phyloP scores from a whole-genome alignment of 1,140 invertebrate genomes.

The Drosophila sucinea region DNA sequence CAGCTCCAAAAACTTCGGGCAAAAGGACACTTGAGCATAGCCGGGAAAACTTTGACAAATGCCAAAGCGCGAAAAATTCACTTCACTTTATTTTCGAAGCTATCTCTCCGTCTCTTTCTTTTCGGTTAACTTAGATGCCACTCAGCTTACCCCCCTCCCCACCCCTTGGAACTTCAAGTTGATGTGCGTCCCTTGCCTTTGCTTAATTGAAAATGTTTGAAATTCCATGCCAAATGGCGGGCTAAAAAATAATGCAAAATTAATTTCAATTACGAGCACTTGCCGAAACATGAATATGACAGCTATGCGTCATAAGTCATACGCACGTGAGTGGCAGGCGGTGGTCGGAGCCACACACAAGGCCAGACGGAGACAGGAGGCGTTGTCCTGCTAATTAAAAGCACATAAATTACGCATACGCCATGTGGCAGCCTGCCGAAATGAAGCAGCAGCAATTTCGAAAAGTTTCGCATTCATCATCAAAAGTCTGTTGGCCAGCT shows the following conservation, averaged over 20 bases:
- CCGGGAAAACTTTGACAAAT: constrained; percentile 73
- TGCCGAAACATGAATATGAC: constrained; percentile 71
- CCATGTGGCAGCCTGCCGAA: constrained; percentile 60
- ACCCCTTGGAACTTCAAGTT: constrained; percentile 44
- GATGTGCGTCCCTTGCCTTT: constrained; percentile 55
- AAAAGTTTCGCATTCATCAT: constrained; percentile 69
- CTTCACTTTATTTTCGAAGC: constrained; percentile 61
- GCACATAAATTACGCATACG: constrained; percentile 74
- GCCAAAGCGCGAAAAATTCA: constrained; percentile 79
- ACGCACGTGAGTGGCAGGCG: constrained; percentile 23
- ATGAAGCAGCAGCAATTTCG: constrained; percentile 46
- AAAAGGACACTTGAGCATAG: constrained; percentile 67
- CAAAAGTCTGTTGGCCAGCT: constrained; percentile 65
- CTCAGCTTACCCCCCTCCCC: constrained; percentile 12
- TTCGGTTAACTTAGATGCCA: constrained; percentile 70
- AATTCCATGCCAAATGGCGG: constrained; percentile 71
- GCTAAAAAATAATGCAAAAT: constrained; percentile 67
- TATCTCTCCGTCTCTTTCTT: constrained; percentile 4
- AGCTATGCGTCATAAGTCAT: constrained; percentile 74
- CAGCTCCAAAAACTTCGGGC: constrained; percentile 43
- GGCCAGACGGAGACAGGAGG: constrained; percentile 7
- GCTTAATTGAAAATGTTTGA: constrained; percentile 79
- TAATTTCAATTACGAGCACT: constrained; percentile 74
- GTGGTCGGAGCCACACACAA: constrained; percentile 7
- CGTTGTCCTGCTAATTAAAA: constrained; percentile 68